Evolutionary conservation across 2,113 vertebrate genomes (phyloP), one percentile per base, ranked within the genome.

Genomic region (Ramphastos sulfuratus): DNA sequence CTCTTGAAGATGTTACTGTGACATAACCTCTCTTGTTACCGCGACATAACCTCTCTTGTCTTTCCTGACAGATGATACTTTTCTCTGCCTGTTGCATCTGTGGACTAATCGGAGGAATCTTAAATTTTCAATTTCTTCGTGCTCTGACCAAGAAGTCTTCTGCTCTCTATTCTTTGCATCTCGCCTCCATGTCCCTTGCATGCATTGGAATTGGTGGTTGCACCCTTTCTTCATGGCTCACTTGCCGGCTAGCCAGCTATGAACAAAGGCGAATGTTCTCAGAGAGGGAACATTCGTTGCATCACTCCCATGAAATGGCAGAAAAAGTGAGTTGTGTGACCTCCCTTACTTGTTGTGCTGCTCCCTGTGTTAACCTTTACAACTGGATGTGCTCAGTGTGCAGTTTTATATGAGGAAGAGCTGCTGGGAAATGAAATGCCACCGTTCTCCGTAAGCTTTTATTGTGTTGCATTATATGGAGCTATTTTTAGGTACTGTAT

Each of bases 71-170:
- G 99, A 99, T 99, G 99, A 99, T 99, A 96, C 98, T 99, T 74
- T 99, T 99, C 94, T 99, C 99, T 46, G 99, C 99, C 30, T 99
- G 99, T 97, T 99, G 99, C 96, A 99, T 99, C 97, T 99, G 99
- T 65, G 99, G 99, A 82, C 98, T 99, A 92, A 99, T 99, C 23
- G 99, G 98, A 58, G 99, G 99, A 87, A 99, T 99, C 97, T 97
- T 99, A 96, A 99, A 99, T 97, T 98, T 99, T 96, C 99, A 99
- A 97, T 99, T 99, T 96, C 99, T 99, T 73, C 98, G 99, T 66
- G 99, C 99, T 24, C 97, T 99, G 87, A 98, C 97, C 67, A 99
- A 98, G 97, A 98, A 98, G 84, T 98, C 98, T 0, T 98, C 98
- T 58, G 89, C 98, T 28, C 96, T 98, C 89, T 98, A 98, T 64